Conservation (phyloP, 2,888 invertebrate species). For the Hermaeophaga mercurialis region DNA sequence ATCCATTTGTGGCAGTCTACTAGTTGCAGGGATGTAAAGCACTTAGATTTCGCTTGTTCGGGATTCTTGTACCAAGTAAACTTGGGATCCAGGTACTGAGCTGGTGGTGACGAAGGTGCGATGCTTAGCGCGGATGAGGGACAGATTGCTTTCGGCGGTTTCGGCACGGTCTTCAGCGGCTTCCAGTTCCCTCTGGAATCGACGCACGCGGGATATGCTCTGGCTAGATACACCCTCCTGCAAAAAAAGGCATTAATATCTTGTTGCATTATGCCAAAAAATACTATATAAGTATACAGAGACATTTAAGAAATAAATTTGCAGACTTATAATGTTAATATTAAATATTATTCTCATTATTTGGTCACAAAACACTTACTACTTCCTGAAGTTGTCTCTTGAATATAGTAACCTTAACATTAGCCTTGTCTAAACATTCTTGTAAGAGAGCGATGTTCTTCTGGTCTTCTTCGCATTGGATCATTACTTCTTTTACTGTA, state of each 20-base stretch:
- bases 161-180: constrained; percentile 97
- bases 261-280: too few species aligned
- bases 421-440: constrained; percentile 85
- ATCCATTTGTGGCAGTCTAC: constrained; percentile 28
- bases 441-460: constrained; percentile 92
- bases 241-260: too few species aligned
- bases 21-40: constrained; percentile 39
- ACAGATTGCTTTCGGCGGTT: constrained; percentile 90
- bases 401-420: constrained; percentile 89
- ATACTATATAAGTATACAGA: too few species aligned
- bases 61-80: constrained; percentile 88
- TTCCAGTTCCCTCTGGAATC: constrained; percentile 97
- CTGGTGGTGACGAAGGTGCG: constrained; percentile 96
- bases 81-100: constrained; percentile 89
- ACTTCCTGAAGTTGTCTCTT: constrained; percentile 95
- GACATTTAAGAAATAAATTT: too few species aligned
- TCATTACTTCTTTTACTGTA: constrained; percentile 92
- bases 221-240: constrained; percentile 92
- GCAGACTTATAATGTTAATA: too few species aligned
- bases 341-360: too few species aligned
- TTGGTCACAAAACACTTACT: too few species aligned
- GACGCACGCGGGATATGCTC: constrained; percentile 92
- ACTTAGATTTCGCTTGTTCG: constrained; percentile 58
- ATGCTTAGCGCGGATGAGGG: constrained; percentile 96
- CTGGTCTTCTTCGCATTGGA: constrained; percentile 96